A percentile compares a stretch with the other conserved stretches of the same genome.
Conservation (phyloP, 2,797 vertebrate genomes). For the Gadopsis bispinosus region DNA sequence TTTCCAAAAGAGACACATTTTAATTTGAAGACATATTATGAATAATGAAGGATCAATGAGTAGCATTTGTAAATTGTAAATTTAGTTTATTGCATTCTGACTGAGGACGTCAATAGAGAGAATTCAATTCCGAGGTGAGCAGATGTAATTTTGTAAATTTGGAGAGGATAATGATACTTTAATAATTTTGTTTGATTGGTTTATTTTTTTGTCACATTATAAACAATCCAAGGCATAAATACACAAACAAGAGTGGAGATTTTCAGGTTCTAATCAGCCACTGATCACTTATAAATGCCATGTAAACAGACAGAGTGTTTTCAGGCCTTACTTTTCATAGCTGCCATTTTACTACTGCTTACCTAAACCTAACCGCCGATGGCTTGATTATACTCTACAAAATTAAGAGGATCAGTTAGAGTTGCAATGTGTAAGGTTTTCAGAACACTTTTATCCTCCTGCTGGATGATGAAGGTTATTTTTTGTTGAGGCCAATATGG, state of each 20-base stretch:
- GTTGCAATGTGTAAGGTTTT: background rate
- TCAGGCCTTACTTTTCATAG: background rate
- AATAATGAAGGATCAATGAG: background rate
- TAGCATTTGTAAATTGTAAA: background rate
- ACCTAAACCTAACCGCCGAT: background rate
- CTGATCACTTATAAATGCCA: background rate
- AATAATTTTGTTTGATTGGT: background rate
- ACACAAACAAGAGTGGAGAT: background rate
- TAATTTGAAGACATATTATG: constrained; percentile 7
- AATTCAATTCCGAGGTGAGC: background rate
- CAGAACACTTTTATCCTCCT: background rate
- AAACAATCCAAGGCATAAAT: background rate
- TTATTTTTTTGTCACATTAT: background rate
- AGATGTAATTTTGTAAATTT: constrained; percentile 2
- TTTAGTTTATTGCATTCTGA: constrained; percentile 9
- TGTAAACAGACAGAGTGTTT: constrained; percentile 14
- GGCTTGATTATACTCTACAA: background rate
- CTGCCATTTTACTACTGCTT: background rate
- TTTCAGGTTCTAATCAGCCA: background rate
- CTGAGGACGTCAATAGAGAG: background rate
- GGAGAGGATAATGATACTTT: background rate
- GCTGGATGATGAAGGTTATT: too few species aligned
- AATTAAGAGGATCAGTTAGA: background rate
- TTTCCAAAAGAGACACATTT: constrained; percentile 5
- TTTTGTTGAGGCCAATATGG: too few species aligned